These are phyloP conservation scores for Melospiza georgiana DNA, from an alignment of 2,113 vertebrate species.

Conservation along the genomic window DNA sequence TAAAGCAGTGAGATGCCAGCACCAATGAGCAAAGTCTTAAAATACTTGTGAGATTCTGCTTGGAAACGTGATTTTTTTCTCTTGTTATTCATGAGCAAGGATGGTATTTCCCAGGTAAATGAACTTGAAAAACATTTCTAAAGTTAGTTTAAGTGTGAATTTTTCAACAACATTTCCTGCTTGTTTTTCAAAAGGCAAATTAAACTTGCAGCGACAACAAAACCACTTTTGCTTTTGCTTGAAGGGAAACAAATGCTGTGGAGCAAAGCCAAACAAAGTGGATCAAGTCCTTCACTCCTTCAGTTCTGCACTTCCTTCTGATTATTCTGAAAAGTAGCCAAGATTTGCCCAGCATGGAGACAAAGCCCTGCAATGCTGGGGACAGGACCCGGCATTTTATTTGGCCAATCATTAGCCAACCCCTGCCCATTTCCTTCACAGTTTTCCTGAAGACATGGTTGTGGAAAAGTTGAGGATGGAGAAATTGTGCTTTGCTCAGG, in stretches of 20 bases:
- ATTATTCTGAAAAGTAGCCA: slow-evolving; percentile 4
- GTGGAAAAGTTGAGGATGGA: neutral
- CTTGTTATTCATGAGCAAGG: neutral
- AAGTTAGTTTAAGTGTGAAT: neutral
- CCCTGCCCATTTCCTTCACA: neutral
- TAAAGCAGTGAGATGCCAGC: neutral
- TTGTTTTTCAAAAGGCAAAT: neutral
- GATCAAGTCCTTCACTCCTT: neutral
- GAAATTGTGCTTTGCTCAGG: neutral
- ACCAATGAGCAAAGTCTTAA: neutral
- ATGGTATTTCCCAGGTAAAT: neutral
- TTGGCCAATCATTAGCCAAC: neutral
- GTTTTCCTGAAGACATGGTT: neutral
- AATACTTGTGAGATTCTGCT: neutral
- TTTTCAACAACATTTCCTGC: neutral
- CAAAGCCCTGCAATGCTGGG: neutral
- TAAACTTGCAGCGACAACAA: neutral
- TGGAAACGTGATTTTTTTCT: neutral
- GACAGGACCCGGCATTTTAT: neutral
- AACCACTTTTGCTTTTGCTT: neutral
- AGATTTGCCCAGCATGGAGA: neutral
- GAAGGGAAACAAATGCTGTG: neutral
- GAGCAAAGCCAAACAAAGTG: neutral
- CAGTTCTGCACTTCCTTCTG: neutral
- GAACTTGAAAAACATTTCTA: neutral